phyloP scores from a whole-genome alignment of 2,113 vertebrate genomes.

The Thryonomys swinderianus region DNA sequence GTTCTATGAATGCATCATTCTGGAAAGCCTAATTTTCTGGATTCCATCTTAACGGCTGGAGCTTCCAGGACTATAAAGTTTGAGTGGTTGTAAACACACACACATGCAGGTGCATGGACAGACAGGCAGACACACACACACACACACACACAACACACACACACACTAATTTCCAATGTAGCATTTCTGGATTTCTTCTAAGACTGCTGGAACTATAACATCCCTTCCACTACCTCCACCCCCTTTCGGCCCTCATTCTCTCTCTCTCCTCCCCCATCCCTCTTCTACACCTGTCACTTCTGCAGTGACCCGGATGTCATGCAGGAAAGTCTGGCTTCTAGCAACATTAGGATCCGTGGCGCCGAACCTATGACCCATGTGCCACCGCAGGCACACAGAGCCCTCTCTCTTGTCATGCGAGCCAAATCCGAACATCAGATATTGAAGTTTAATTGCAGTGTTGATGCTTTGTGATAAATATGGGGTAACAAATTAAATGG shows the following conservation, averaged over 20 bases:
- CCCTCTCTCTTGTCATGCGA: background rate
- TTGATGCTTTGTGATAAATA: background rate
- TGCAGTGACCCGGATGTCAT: conserved; percentile 22
- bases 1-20: background rate
- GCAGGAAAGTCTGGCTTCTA: background rate
- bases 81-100: background rate
- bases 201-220: background rate
- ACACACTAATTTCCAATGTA: background rate
- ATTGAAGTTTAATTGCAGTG: background rate
- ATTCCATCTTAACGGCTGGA: background rate
- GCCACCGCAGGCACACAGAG: background rate
- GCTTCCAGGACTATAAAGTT: background rate
- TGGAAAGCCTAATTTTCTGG: background rate
- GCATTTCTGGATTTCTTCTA: conserved; percentile 18
- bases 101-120: background rate
- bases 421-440: background rate
- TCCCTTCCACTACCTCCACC: background rate
- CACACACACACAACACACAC: background rate
- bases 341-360: background rate
- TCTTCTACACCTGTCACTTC: background rate
- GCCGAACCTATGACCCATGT: background rate
- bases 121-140: background rate
- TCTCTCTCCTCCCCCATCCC: background rate
- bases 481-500: background rate
- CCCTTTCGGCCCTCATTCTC: background rate